Conservation (phyloP, 2,113 vertebrate genomes). For the Phalacrocorax pelagicus region DNA sequence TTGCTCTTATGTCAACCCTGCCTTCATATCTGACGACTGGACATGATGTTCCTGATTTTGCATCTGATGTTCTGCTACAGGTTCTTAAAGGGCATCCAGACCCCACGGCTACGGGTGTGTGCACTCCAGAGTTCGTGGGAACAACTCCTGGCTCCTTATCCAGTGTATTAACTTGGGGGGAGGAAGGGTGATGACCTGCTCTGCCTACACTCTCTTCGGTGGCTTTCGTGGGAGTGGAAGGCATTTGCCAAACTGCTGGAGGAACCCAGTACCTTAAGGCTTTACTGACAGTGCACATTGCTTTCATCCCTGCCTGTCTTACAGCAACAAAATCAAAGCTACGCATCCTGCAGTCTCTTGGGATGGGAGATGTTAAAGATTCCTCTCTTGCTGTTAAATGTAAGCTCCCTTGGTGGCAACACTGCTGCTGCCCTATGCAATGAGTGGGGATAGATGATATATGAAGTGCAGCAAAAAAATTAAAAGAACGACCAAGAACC, state of each 20-base stretch:
- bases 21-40: not conserved
- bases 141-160: not conserved
- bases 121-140: not conserved
- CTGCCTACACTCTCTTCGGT: not conserved
- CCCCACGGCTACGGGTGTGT: not conserved
- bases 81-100: not conserved
- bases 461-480: not conserved
- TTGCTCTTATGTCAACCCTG: not conserved
- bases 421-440: not conserved
- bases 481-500: not conserved
- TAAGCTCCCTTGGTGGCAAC: slow-evolving; percentile 18
- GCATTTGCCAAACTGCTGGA: not conserved
- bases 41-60: not conserved
- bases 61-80: not conserved
- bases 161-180: not conserved
- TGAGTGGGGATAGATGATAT: not conserved
- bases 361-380: slow-evolving; percentile 4
- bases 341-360: not conserved
- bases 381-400: slow-evolving; percentile 6
- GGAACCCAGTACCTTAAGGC: not conserved
- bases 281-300: not conserved
- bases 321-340: slow-evolving; percentile 46
- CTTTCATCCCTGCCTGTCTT: slow-evolving; percentile 50
- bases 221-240: not conserved
- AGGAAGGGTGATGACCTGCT: not conserved